Evolutionary conservation across 2,888 invertebrate species (phyloP).

Genomic region (Eulithis testata): DNA sequence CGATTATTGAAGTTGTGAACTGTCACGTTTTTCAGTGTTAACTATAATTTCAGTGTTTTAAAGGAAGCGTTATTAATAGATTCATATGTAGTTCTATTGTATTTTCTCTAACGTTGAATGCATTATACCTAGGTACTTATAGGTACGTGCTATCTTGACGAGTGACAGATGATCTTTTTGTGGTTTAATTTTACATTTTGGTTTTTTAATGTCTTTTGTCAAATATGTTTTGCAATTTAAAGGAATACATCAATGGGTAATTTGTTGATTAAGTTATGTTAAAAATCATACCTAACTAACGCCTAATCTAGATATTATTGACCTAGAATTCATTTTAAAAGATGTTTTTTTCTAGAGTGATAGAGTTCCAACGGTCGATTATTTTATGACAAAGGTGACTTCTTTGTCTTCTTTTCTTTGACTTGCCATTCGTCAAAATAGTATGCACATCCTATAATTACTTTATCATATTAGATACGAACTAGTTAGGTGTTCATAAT

Average conservation of each 20-base stretch:
- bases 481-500: conserved; percentile 11
- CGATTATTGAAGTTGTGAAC: conserved; percentile 36
- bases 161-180: background rate
- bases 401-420: too few relatives aligned
- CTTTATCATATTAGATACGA: background rate
- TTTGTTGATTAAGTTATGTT: too few relatives aligned
- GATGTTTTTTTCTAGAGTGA: too few relatives aligned
- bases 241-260: too few relatives aligned
- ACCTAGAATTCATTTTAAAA: too few relatives aligned
- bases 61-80: conserved; percentile 7
- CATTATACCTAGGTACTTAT: conserved; percentile 2
- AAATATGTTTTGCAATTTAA: too few relatives aligned
- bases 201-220: too few relatives aligned
- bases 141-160: conserved; percentile 7
- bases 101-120: conserved; percentile 12
- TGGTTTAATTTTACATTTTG: too few relatives aligned
- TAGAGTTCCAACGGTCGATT: too few relatives aligned
- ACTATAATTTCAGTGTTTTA: background rate
- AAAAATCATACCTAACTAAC: too few relatives aligned
- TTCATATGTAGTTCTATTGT: conserved; percentile 8
- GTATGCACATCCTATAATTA: background rate
- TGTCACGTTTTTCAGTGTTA: conserved; percentile 23
- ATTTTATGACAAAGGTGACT: background rate
- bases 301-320: too few relatives aligned
- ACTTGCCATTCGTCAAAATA: conserved; percentile 3